Evolutionary conservation across 1,140 invertebrate species (phyloP), one percentile per base, ranked within the genome.

Genomic region (Nautilus pompilius): DNA sequence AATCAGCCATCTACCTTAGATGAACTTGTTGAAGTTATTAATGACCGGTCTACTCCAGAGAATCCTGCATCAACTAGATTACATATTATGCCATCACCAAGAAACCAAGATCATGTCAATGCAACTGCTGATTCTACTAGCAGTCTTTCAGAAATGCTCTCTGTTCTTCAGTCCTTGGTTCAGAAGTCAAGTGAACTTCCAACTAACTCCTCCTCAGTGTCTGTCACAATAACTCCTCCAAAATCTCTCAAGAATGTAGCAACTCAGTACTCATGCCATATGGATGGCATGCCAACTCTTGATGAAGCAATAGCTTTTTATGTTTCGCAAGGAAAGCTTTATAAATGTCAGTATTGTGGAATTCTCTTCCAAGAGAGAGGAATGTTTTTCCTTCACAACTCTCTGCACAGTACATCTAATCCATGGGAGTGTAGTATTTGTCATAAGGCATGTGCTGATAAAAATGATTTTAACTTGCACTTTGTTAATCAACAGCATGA

Each of bases 341-440:
- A 72, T 49, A 62, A 73, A 30, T 78, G 76, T 49, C 61, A 61
- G 22, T 73, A 78, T 49, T 78, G 76, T 62, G 62, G 67, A 29
- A 78, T 78, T 60, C 60, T 75, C 29, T 78, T 78, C 68, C 72
- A 73, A 58, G 76, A 78, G 49, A 68, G 76, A 2, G 69, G 76
- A 22, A 63, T 78, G 67, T 78, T 70, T 58, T 75, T 76, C 58
- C 68, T 78, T 48, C 76, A 78, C 65, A 68, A 68, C 45, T 76
- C 76, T 5, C 65, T 78, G 49, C 76, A 78, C 36, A 70, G 71
- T 17, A 49, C 68, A 13, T 36, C 59, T 30, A 78, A 71, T 57
- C 76, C 76, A 1, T 78, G 76, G 76, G 69, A 76, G 41, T 78
- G 76, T 65, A 73, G 70, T 61, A 75, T 78, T 51, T 78, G 76